A percentile compares a stretch with the other conserved stretches of the same genome.
phyloP scores from a whole-genome alignment of 2,113 vertebrate genomes.

The Podocnemis expansa region DNA sequence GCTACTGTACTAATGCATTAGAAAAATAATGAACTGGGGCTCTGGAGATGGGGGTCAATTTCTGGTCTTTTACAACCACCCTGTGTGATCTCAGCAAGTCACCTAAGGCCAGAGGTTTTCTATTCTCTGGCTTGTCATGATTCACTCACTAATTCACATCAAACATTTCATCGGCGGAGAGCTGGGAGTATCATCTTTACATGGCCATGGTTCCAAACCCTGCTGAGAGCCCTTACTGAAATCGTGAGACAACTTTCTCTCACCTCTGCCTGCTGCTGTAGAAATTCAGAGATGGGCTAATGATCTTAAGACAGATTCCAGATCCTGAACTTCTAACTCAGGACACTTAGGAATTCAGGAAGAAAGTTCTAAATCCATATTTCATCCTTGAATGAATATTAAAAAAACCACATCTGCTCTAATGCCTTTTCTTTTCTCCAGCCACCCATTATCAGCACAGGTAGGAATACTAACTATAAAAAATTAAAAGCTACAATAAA shows the following conservation, averaged over 20 bases:
- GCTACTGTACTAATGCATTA: background rate
- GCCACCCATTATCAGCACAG: constrained; percentile 36
- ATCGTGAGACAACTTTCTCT: background rate
- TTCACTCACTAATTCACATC: background rate
- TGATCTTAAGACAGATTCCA: background rate
- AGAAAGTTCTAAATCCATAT: background rate
- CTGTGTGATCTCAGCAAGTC: rapidly evolving
- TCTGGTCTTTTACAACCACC: background rate
- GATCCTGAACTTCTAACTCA: background rate
- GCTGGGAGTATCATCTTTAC: background rate
- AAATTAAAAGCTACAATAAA: constrained; percentile 77
- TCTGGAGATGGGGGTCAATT: background rate
- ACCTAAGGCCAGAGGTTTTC: background rate
- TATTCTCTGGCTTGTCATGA: too few relatives aligned
- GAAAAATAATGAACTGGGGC: background rate
- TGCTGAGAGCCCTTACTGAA: rapidly evolving
- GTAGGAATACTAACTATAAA: constrained; percentile 67
- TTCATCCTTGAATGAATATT: background rate
- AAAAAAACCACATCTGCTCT: constrained; percentile 19
- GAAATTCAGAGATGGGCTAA: background rate
- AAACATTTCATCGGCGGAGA: background rate
- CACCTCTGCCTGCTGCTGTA: rapidly evolving
- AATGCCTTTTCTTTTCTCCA: constrained; percentile 37
- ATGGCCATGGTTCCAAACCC: too few relatives aligned
- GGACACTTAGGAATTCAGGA: rapidly evolving